Conservation (phyloP, 2,888 invertebrate species). For the Didymodactylos carnosus region DNA sequence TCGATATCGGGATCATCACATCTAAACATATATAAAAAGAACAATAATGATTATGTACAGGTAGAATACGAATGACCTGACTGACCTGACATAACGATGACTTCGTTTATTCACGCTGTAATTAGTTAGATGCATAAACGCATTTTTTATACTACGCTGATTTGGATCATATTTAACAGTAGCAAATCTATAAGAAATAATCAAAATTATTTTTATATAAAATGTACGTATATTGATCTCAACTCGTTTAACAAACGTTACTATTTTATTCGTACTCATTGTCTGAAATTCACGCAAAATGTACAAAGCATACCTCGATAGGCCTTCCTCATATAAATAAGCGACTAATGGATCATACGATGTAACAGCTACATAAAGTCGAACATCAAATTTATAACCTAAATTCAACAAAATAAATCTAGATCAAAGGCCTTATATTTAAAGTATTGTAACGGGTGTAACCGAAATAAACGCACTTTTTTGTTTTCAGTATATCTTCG, state of each 20-base stretch:
- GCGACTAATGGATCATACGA: slow-evolving; percentile 78
- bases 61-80: too few species aligned
- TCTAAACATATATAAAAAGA: too few species aligned
- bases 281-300: too few species aligned
- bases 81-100: slow-evolving; percentile 61
- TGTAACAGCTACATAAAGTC: slow-evolving; percentile 78
- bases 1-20: slow-evolving; percentile 76
- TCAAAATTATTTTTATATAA: too few species aligned
- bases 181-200: slow-evolving; percentile 54
- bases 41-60: too few species aligned
- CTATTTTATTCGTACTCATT: too few species aligned
- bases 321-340: slow-evolving; percentile 83
- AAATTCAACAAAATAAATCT: slow-evolving; percentile 55
- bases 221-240: too few species aligned
- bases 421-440: too few species aligned
- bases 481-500: too few species aligned
- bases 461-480: too few species aligned
- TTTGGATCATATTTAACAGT: slow-evolving; percentile 61
- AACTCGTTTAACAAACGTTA: too few species aligned
- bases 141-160: slow-evolving; percentile 45
- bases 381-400: slow-evolving; percentile 72
- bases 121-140: slow-evolving; percentile 89
- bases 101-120: slow-evolving; percentile 94
- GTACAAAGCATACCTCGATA: slow-evolving; percentile 45
- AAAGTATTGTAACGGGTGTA: too few species aligned